phyloP scores from a whole-genome alignment of 2,888 invertebrate species.

The Xanthorhoe spadicearia region DNA sequence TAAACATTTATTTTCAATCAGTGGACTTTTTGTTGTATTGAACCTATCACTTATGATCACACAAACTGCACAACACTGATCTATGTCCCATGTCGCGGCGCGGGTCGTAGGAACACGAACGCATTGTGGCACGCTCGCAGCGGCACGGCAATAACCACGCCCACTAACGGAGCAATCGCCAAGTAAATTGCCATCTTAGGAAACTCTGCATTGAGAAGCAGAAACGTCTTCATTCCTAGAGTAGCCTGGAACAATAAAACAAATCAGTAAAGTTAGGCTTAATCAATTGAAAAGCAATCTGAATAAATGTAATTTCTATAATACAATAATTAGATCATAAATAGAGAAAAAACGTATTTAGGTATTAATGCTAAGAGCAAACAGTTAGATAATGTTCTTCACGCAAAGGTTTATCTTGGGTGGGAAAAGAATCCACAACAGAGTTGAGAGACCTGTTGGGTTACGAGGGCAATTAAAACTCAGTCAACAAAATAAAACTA shows the following conservation, averaged over 20 bases:
- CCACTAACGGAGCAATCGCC: constrained; percentile 56
- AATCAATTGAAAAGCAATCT: too few relatives aligned
- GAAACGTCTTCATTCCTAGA: constrained; percentile 54
- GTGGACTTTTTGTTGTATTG: constrained; percentile 51
- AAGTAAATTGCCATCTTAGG: constrained; percentile 50
- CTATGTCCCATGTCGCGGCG: constrained; percentile 43
- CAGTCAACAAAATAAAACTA: constrained; percentile 33
- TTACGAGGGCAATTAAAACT: not conserved
- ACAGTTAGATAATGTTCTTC: too few relatives aligned
- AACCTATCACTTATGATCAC: constrained; percentile 11
- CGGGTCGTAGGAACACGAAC: constrained; percentile 51
- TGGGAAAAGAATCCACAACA: too few relatives aligned
- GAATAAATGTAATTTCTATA: too few relatives aligned
- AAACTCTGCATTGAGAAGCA: constrained; percentile 56
- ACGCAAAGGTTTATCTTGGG: too few relatives aligned
- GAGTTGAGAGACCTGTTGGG: not conserved
- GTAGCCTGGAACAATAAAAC: constrained; percentile 51
- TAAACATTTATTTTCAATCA: constrained; percentile 82
- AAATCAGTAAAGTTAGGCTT: not conserved
- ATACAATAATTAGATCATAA: too few relatives aligned
- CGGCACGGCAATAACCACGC: constrained; percentile 57
- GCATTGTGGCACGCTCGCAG: constrained; percentile 64
- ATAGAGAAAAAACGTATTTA: too few relatives aligned
- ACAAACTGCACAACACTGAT: not conserved
- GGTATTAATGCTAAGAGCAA: too few relatives aligned